These are phyloP conservation scores for Ditylenchus dipsaci DNA, from an alignment of 1,140 invertebrate species.

Conservation along the genomic window DNA sequence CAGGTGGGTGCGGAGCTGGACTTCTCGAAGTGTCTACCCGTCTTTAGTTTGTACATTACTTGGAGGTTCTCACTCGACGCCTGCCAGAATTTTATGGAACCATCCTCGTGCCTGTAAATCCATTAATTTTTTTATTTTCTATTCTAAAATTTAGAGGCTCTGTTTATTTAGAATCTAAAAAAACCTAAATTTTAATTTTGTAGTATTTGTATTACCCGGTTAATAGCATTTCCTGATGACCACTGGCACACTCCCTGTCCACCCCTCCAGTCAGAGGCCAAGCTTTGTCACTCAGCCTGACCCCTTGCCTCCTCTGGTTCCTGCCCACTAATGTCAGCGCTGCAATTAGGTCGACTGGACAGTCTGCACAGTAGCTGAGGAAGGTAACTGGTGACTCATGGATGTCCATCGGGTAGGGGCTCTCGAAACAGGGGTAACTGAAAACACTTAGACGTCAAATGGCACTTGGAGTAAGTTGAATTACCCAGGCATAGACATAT, in stretches of 20 bases:
- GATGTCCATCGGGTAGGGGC: constrained; percentile 98
- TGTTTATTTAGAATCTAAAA: no score
- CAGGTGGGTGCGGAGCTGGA: constrained; percentile 53
- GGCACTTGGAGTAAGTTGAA: not conserved
- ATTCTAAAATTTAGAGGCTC: no score
- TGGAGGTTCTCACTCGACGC: constrained; percentile 66
- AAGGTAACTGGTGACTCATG: constrained; percentile 94
- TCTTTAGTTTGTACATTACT: constrained; percentile 94
- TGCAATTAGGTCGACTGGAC: constrained; percentile 89
- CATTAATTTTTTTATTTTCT: no score
- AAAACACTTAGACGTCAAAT: not conserved
- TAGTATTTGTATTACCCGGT: constrained; percentile 48
- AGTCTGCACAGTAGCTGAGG: constrained; percentile 91
- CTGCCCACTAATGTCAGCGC: constrained; percentile 83
- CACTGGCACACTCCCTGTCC: constrained; percentile 55
- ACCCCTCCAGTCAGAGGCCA: constrained; percentile 54
- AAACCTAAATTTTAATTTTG: no score
- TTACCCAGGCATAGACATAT: constrained; percentile 78
- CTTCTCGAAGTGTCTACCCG: constrained; percentile 85
- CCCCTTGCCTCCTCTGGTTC: constrained; percentile 66
- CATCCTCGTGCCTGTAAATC: constrained; percentile 49
- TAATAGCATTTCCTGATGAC: constrained; percentile 54
- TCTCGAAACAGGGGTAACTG: constrained; percentile 91
- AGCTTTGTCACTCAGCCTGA: constrained; percentile 79
- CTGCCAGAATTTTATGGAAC: constrained; percentile 57